A percentile compares a stretch with the other conserved stretches of the same genome.
Conservation (phyloP, 2,888 invertebrate species). For the Eumerus sabulonum region DNA sequence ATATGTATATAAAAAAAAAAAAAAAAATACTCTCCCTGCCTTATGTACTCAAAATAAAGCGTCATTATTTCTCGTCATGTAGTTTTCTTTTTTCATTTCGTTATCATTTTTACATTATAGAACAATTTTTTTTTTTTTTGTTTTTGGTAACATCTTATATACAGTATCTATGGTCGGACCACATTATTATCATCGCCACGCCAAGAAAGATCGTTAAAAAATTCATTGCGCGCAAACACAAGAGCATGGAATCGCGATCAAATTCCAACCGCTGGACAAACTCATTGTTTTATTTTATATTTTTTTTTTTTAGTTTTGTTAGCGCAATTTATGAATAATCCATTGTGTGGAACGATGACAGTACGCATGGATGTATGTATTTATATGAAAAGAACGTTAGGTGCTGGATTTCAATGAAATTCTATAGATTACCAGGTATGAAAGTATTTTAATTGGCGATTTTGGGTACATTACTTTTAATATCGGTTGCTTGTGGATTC, state of each 20-base stretch:
- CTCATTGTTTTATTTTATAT: no score
- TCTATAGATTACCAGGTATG: not conserved
- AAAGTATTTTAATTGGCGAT: not conserved
- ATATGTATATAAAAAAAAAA: slow-evolving; percentile 2
- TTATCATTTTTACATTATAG: slow-evolving; percentile 14
- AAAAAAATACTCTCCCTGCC: slow-evolving; percentile 10
- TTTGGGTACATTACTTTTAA: slow-evolving; percentile 5
- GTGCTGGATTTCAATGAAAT: slow-evolving; percentile 16
- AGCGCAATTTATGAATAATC: slow-evolving; percentile 1
- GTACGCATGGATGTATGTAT: not conserved
- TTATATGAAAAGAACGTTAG: slow-evolving; percentile 3
- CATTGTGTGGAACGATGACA: slow-evolving; percentile 1
- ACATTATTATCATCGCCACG: slow-evolving; percentile 9
- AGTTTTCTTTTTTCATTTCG: slow-evolving; percentile 12
- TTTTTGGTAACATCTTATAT: slow-evolving; percentile 22
- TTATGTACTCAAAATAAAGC: slow-evolving; percentile 29
- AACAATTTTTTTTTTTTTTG: no score
- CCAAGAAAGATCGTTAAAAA: slow-evolving; percentile 19
- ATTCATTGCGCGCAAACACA: no score
- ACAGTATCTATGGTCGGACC: slow-evolving; percentile 21
- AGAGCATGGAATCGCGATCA: no score
- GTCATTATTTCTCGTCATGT: slow-evolving; percentile 31
- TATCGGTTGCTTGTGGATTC: no score
- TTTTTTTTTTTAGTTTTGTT: not conserved
- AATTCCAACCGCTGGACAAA: no score